phyloP scores from a whole-genome alignment of 2,113 vertebrate species.

The Anguilla rostrata region DNA sequence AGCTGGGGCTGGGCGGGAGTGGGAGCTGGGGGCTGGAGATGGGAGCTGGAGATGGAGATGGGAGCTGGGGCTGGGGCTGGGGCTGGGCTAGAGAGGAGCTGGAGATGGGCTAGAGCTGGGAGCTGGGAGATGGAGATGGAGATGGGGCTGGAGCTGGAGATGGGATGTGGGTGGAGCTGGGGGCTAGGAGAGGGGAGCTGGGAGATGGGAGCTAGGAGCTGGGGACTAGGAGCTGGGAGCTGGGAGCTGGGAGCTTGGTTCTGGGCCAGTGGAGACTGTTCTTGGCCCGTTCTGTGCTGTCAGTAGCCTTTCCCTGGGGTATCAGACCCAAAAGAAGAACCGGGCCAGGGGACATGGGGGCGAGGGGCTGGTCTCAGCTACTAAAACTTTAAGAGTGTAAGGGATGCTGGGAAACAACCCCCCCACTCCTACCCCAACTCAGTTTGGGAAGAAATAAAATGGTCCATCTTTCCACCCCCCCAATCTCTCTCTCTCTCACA shows the following conservation, averaged over 20 bases:
- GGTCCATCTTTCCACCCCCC: not conserved
- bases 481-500: too few relatives aligned
- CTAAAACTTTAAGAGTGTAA: not conserved
- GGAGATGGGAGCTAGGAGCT: too few relatives aligned
- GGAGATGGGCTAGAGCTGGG: too few relatives aligned
- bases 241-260: not conserved
- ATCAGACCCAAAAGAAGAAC: constrained; percentile 3
- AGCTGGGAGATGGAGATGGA: not conserved
- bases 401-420: not conserved
- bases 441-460: not conserved
- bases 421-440: not conserved
- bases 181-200: too few relatives aligned
- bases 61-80: too few relatives aligned
- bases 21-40: too few relatives aligned
- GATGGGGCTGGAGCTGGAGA: too few relatives aligned
- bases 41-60: too few relatives aligned
- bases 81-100: too few relatives aligned
- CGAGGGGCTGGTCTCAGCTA: not conserved
- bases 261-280: not conserved
- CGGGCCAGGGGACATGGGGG: not conserved
- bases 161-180: too few relatives aligned
- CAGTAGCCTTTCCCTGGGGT: constrained; percentile 10
- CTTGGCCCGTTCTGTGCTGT: constrained; percentile 13
- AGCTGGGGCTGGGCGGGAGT: too few relatives aligned
- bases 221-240: too few relatives aligned